phyloP scores from a whole-genome alignment of 2,797 vertebrate species.

The Novumbra hubbsi region DNA sequence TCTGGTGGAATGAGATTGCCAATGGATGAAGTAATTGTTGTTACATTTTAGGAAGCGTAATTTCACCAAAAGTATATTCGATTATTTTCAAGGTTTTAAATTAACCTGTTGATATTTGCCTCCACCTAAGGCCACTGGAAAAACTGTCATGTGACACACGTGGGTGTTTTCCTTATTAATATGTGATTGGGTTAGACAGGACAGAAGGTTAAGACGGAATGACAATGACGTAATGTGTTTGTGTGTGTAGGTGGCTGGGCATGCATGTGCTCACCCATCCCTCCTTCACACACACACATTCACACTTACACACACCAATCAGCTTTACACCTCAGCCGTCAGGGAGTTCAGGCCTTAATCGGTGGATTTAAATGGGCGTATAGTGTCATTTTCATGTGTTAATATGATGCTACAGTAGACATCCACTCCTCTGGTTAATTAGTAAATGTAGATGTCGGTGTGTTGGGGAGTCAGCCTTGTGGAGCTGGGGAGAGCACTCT shows the following conservation, averaged over 20 bases:
- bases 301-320: background rate
- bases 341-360: background rate
- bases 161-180: too few species aligned
- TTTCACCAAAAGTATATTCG: too few species aligned
- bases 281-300: too few species aligned
- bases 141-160: too few species aligned
- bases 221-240: constrained; percentile 15
- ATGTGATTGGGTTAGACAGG: too few species aligned
- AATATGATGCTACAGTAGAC: background rate
- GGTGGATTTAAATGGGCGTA: background rate
- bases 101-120: too few species aligned
- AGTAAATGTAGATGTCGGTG: background rate
- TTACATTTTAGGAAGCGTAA: too few species aligned
- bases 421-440: background rate
- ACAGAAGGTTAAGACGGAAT: too few species aligned
- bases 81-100: too few species aligned
- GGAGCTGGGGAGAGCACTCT: background rate
- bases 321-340: background rate
- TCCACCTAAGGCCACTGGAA: too few species aligned
- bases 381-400: background rate
- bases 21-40: too few species aligned
- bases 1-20: too few species aligned
- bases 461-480: background rate
- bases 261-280: background rate
- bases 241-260: background rate